Evolutionary conservation across 1,140 invertebrate genomes (phyloP), one percentile per base, ranked within the genome.

Genomic region (Panagrolaimus sp.): DNA sequence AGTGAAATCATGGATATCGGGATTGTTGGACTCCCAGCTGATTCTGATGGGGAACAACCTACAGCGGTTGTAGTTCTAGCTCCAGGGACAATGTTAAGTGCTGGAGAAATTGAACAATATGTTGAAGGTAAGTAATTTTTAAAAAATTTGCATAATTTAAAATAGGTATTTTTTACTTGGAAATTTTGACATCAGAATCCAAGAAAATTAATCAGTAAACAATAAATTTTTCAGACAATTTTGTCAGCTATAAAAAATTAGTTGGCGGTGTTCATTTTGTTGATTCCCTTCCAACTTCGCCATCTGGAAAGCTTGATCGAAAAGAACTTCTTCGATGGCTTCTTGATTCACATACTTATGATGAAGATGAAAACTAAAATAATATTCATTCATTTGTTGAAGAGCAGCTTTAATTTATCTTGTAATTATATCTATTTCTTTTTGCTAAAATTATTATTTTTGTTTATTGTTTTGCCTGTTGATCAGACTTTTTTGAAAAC

Each of bases 231-330:
- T 15, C n/a, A 71, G 68, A 62, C 12, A 71, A 71, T 26, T 71
- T 71, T 47, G 43, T 71, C 0, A 24, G 38, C 43, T 71, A 71
- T 68, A 71, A 71, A 70, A n/a, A 71, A 14, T n/a, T 71, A 15
- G 21, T 73, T n/a, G 43, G 52, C 52, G 52, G 52, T 28, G 52
- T 58, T 1, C 52, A 58, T 12, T 58, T 58, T 14, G 52, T 58
- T 21, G 52, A 58, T 6, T 2, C 15, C 52, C 52, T 58, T 14
- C 52, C 52, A 58, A 21, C 21, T 28, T 26, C 52, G 15, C 52
- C 52, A 21, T 26, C 21, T 26, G 52, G 52, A 21, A 58, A 58
- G 8, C 52, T 58, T n/a, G 52, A 58, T 17, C 52, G 52, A 10
- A 21, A 38, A 38, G 32, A 38, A 38, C 32, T 38, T 38, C 32